Evolutionary conservation across 92 coral and sea anemone genomes (phyloP).

Genomic region (Siderastrea radians): DNA sequence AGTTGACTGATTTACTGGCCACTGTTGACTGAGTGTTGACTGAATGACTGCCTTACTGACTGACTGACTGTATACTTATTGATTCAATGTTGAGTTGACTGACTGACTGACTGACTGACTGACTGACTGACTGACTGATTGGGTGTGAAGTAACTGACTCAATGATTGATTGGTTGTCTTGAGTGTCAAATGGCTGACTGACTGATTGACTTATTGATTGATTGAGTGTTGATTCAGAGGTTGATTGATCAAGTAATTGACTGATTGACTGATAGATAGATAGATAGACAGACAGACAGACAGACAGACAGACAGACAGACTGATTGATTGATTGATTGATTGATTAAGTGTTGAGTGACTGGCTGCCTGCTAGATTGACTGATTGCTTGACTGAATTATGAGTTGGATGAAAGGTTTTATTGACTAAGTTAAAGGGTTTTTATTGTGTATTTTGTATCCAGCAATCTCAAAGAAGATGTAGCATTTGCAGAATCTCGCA

Average conservation of each 20-base stretch:
- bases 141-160: background rate
- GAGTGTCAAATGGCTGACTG: background rate
- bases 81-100: background rate
- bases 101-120: background rate
- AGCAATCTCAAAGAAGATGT: slow-evolving; percentile 81
- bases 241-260: too few species aligned
- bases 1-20: too few species aligned
- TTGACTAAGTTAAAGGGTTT: background rate
- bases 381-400: background rate
- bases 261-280: too few species aligned
- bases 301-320: too few species aligned
- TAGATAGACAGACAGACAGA: too few species aligned
- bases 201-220: background rate
- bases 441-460: background rate
- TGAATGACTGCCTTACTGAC: too few species aligned
- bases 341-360: background rate
- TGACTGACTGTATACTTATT: too few species aligned
- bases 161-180: background rate
- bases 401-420: too few species aligned
- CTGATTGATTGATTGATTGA: background rate
- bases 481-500: slow-evolving; percentile 83
- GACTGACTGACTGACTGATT: background rate
- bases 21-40: too few species aligned
- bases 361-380: too few species aligned
- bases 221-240: too few species aligned